Evolutionary conservation across 2,888 invertebrate species (phyloP), one percentile per base, ranked within the genome.

Genomic region (Vannuccia rotundouncinata): DNA sequence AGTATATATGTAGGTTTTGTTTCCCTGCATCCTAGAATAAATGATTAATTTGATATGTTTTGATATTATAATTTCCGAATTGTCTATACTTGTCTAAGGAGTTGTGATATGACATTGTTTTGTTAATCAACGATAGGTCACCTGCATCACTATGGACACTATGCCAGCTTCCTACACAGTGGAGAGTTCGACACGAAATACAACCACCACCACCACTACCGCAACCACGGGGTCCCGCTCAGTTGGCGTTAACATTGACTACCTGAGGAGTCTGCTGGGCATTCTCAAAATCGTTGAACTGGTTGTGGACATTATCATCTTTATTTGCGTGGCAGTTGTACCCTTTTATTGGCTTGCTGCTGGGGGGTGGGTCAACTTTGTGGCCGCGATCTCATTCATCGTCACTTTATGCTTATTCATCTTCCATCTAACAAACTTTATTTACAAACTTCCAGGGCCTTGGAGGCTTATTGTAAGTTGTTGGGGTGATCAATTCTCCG

Each of bases 351-450:
- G 77, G 78, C 81, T 0, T 74, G 82, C 28, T 85, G 84, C 83
- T 81, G 85, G 84, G n/a, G 85, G 85, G 60, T 86, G 85, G 85
- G 85, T 85, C n/a, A 85, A 85, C 83, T 86, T 86, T 83, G 85
- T 86, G 13, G 84, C 84, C 0, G 84, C 84, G n/a, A 84, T 84
- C 0, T 85, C 84, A 0, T 82, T 85, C 59, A 83, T 86, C 2
- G 84, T 84, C 0, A 84, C 84, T 0, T 78, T 85, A 0, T 82
- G 85, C 5, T 82, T 85, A 25, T 85, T 84, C 82, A 81, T 85
- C 73, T 84, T 85, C 79, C 84, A 85, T 81, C 82, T 86, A 77
- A 83, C 85, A 77, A 83, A 84, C 81, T 82, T 86, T 79, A 83
- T 85, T 78, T 82, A 83, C 74, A 83, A 84, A 45, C 83, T 86